Base-by-base conservation (phyloP, 2,888 invertebrate species). In the Eupithecia subumbrata region DNA sequence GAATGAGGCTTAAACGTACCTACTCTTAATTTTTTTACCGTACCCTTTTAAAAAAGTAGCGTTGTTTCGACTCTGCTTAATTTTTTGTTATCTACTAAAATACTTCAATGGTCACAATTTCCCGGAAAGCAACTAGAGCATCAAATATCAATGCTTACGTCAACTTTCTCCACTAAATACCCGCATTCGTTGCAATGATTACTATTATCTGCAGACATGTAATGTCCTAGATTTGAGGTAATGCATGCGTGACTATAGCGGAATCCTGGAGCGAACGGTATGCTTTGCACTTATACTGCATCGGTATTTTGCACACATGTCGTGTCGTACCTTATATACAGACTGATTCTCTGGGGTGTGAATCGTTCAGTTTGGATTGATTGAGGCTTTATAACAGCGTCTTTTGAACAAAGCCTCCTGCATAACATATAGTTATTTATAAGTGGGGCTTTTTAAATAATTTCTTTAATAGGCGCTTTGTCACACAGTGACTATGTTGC, bases 171-270 rank as follows among this genome's bases (percentile, higher is more conserved):
- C 56, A 25, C 8, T 18, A 52, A 52, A 72, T 48, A 43, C 68
- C 68, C 56, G 73, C 73, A 73, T 68, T 52, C 16, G n/a, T 45
- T 43, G 14, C 68, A 30, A 67, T 72, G 16, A 72, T 37, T 14
- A 72, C 72, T 52, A 56, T 71, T 71, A 74, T 56, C 67, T 60
- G 71, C 66, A 64, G 11, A 52, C 48, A 72, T 52, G n/a, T 72
- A 25, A 71, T 76, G 76, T 52, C 64, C 71, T 37, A 76, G 76
- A 72, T 76, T 48, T 45, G 43, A 40, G n/a, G 52, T 52, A 66
- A 66, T 56, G 70, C 72, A 67, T 56, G 76, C 73, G 76, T 76
- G 73, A 71, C 73, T 43, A 48, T 73, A 71, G 76, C 69, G 73
- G 76, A 71, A 74, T 64, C 68, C 69, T 73, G 76, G 76, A 63